Evolutionary conservation across 2,888 invertebrate genomes (phyloP), one percentile per base, ranked within the genome.

Genomic region (Flabesymbios commensalis): DNA sequence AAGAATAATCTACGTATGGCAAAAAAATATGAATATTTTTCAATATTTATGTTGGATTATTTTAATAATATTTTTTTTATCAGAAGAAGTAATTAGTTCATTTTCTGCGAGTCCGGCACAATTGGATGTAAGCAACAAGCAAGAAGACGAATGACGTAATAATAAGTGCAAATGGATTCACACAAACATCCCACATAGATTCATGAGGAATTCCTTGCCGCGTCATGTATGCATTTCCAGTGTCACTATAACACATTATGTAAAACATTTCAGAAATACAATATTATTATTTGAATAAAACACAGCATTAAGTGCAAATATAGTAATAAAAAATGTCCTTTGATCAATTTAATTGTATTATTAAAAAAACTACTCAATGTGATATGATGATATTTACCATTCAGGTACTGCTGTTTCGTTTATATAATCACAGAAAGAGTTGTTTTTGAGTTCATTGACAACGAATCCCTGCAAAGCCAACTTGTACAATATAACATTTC

Each of bases 151-250:
- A 42, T 2, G 74, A 59, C 24, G 81, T 75, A 29, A 63, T 47
- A 1, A 64, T 58, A 33, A 81, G 65, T 3, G 78, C 79, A 7
- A 78, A 59, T 32, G 73, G 72, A 57, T 79, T 79, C 32, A 64
- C 56, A 79, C 79, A 81, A 26, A 81, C 69, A 64, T 81, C 78
- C 75, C 77, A 78, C 10, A 64, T 33, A 0, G 73, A 72, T 1
- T 61, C 63, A 63, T 72, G 76, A 0, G 63, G 61, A 29, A 81
- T 78, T 26, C 73, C 74, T 61, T 80, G 79, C 2, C 36, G 29
- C 5, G 47, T 59, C 36, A 81, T 67, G 61, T 78, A 80, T 10
- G 57, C 64, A 57, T 76, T 76, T 3, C 79, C 79, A 26, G 63
- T 63, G 1, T 48, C 57, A 47, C 66, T 66, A 43, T 39, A 49